Evolutionary conservation across 2,113 vertebrate species (phyloP), one percentile per base, ranked within the genome.

Genomic region (Orientallactaga bullata): DNA sequence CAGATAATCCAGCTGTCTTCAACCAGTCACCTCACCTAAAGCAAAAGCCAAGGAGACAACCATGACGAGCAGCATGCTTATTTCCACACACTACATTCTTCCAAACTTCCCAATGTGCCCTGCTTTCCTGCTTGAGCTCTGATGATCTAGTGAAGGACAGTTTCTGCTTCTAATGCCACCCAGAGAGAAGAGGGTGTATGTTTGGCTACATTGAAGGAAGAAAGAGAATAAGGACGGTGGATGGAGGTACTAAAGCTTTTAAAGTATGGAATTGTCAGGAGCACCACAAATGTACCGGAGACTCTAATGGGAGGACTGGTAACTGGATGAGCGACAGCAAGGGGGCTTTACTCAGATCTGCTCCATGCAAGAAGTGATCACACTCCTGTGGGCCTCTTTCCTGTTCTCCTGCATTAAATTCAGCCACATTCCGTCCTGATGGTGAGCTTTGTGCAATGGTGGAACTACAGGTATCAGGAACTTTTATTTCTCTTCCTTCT

Each of bases 1-100:
- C 93, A 99, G 98, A 97, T 99, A 99, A 5, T 99, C 99, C 96
- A 99, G 95, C 69, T 99, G 99, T 98, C 99, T 99, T 97, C 99
- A 97, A n/a, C 99, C 99, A 0, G 99, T 99, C 84, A 99, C 98
- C 35, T 99, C 99, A 98, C 99, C 99, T 99, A 68, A 95, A 97
- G 9, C 32, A 58, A 86, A 58, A 95, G 65, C n/a, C 61, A 39
- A 74, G 51, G 61, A 58, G 88, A 11, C 72, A 85, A n/a, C 51
- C n/a, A 73, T 1, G 2, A n/a, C 28, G 73, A 23, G 23, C 15
- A 0, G 26, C 55, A 47, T 66, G 63, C 39, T 42, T 20, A 82
- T 4, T 21, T n/a, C 21, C n/a, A 42, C 55, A 21, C 8, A 65
- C 80, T 18, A 63, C 80, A 60, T 39, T 84, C 20, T 51, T 80